phyloP scores from a whole-genome alignment of 2,797 vertebrate species.

The Anableps anableps region DNA sequence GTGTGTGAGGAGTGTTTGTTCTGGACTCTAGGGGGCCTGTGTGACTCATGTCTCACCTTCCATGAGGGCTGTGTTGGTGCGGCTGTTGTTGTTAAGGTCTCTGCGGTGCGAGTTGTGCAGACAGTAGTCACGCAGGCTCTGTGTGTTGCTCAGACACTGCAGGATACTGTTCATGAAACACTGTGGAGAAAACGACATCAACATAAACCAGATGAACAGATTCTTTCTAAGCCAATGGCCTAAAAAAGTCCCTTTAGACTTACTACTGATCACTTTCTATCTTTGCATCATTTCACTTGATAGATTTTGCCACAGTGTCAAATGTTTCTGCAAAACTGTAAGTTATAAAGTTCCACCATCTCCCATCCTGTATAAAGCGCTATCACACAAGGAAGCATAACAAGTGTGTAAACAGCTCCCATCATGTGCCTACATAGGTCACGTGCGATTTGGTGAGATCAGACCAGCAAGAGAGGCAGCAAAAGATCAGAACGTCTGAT shows the following conservation, averaged over 20 bases:
- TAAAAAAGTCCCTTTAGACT: neutral
- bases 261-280: neutral
- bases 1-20: constrained; percentile 7
- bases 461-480: constrained; percentile 38
- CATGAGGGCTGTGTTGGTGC: constrained; percentile 92
- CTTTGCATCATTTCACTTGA: neutral
- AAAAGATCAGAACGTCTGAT: constrained; percentile 59
- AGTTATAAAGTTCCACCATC: neutral
- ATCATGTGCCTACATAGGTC: constrained; percentile 38
- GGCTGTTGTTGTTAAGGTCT: constrained; percentile 95
- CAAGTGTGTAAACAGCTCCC: constrained; percentile 2
- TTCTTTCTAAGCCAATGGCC: neutral
- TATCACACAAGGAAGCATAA: neutral
- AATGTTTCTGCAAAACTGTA: neutral
- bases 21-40: constrained; percentile 28
- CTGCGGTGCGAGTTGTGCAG: constrained; percentile 92
- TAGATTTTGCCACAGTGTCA: neutral
- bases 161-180: constrained; percentile 99
- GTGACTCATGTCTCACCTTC: constrained; percentile 82
- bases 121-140: constrained; percentile 94
- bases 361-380: neutral
- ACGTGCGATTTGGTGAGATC: constrained; percentile 44
- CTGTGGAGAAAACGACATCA: constrained; percentile 69
- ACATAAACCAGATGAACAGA: constrained; percentile 1
- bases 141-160: constrained; percentile 98